phyloP scores from a whole-genome alignment of 2,888 invertebrate genomes.

The Euplexia lucipara region DNA sequence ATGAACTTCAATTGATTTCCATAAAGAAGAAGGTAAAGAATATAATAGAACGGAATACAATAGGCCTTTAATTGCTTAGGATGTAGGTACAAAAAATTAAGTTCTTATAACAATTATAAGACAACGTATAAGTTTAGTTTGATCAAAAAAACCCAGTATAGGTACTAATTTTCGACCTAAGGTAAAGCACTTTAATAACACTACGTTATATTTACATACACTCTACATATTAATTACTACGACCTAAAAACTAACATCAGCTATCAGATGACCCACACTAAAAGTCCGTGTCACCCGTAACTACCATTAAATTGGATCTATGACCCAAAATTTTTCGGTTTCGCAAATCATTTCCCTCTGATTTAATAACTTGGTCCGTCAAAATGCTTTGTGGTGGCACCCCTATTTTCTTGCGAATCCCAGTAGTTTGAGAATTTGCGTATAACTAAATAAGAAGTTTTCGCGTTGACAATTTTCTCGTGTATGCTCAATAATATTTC shows the following conservation, averaged over 20 bases:
- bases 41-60: no score
- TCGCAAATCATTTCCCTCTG: conserved; percentile 77
- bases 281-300: conserved; percentile 48
- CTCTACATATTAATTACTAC: conserved; percentile 44
- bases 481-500: conserved; percentile 53
- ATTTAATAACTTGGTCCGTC: conserved; percentile 76
- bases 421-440: conserved; percentile 54
- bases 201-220: conserved; percentile 24
- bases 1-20: no score
- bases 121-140: neutral
- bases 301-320: conserved; percentile 70
- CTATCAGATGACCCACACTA: conserved; percentile 56
- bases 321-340: conserved; percentile 73
- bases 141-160: no score
- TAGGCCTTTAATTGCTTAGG: no score
- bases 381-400: conserved; percentile 75
- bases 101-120: no score
- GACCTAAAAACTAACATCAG: conserved; percentile 45
- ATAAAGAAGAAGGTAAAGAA: no score
- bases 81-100: no score
- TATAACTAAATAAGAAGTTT: conserved; percentile 63
- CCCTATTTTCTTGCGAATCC: conserved; percentile 75
- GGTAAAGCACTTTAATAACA: conserved; percentile 12
- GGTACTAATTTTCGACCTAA: neutral
- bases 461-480: conserved; percentile 55